Conservation (phyloP, 2,113 vertebrate species). For the Engystomops pustulosus region DNA sequence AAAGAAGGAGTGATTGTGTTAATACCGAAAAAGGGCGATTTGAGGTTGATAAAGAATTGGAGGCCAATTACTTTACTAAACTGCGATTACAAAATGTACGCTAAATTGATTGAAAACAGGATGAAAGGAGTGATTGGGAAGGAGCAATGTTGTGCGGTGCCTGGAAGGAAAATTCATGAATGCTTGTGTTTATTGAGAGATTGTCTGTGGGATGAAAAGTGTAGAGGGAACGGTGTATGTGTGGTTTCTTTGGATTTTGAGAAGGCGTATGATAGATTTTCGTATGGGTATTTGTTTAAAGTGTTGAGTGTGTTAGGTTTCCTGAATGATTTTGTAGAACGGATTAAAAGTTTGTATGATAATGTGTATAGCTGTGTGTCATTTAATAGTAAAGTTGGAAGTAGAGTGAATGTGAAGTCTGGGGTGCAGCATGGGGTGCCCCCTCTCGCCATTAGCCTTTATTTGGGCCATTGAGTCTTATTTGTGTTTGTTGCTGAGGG, state of each 20-base stretch:
- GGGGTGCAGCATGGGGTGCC: neutral
- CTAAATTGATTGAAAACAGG: neutral
- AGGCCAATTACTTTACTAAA: neutral
- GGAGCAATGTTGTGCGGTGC: too few relatives aligned
- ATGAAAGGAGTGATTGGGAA: neutral
- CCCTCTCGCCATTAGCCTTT: neutral
- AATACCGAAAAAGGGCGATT: neutral
- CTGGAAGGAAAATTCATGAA: neutral
- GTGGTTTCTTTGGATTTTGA: neutral
- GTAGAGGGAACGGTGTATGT: neutral
- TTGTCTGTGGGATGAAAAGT: neutral
- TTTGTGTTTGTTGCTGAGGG: neutral
- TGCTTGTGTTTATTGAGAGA: neutral
- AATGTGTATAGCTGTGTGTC: neutral
- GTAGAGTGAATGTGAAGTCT: neutral
- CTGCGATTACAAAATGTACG: neutral
- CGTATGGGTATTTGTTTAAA: neutral
- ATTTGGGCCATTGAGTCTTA: neutral
- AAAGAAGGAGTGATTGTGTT: neutral
- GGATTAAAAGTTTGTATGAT: neutral
- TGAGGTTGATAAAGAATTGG: too few relatives aligned
- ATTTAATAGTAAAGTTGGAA: neutral
- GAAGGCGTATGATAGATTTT: neutral
- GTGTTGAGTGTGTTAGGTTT: neutral
- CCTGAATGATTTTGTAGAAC: neutral